Percentiles rank a stretch among this genome's conserved stretches.
These are phyloP conservation scores for Zygaena filipendulae DNA, from an alignment of 2,888 invertebrate species.

Conservation along the genomic window DNA sequence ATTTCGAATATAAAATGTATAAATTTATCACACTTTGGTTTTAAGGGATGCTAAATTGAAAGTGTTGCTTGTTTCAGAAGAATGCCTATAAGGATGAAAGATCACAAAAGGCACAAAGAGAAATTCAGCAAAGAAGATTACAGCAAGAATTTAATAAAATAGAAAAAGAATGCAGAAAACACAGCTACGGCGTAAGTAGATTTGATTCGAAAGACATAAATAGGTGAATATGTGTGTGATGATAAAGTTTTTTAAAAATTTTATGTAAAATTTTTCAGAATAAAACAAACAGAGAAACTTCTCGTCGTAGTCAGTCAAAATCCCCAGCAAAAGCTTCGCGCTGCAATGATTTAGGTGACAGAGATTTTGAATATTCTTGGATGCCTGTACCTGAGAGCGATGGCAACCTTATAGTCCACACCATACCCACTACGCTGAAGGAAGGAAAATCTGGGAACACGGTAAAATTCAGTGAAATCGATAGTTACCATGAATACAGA, in stretches of 20 bases:
- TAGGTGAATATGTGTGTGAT: too few species aligned
- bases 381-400: constrained; percentile 59
- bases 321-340: constrained; percentile 23
- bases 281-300: too few species aligned
- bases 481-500: constrained; percentile 56
- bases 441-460: constrained; percentile 33
- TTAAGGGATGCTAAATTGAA: too few species aligned
- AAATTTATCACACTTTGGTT: too few species aligned
- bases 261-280: too few species aligned
- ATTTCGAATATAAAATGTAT: too few species aligned
- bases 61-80: constrained; percentile 43
- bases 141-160: constrained; percentile 48
- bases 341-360: constrained; percentile 22
- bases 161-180: constrained; percentile 38
- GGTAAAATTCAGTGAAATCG: constrained; percentile 48
- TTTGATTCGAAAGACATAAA: too few species aligned
- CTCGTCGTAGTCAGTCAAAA: constrained; percentile 22
- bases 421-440: constrained; percentile 36
- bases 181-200: constrained; percentile 28
- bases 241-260: too few species aligned
- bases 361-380: constrained; percentile 52
- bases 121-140: constrained; percentile 38
- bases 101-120: constrained; percentile 33
- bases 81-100: constrained; percentile 41
- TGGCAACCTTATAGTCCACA: constrained; percentile 41